These are phyloP conservation scores for Cervus canadensis DNA, from an alignment of 2,113 vertebrate species.

Conservation along the genomic window DNA sequence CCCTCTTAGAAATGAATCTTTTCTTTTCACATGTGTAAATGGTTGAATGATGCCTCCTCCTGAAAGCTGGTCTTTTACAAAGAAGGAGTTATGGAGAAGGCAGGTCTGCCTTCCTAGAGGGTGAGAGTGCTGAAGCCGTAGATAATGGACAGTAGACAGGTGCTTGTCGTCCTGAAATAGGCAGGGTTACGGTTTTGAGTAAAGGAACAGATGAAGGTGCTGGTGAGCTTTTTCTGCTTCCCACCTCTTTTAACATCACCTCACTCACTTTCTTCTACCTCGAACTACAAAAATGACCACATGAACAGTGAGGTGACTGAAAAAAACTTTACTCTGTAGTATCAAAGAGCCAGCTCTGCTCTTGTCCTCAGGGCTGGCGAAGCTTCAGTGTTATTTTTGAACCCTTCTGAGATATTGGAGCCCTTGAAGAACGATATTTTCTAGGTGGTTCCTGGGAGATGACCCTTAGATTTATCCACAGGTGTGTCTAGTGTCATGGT, in stretches of 20 bases:
- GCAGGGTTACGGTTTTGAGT: background rate
- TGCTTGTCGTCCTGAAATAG: constrained; percentile 29
- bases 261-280: background rate
- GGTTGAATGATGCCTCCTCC: background rate
- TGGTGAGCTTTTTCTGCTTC: background rate
- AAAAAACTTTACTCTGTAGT: constrained; percentile 26
- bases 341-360: background rate
- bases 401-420: constrained; percentile 16
- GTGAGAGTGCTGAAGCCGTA: background rate
- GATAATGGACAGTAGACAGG: background rate
- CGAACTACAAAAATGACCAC: background rate
- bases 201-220: constrained; percentile 3
- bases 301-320: constrained; percentile 13
- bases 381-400: constrained; percentile 41
- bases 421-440: background rate
- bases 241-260: background rate
- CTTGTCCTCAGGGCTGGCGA: background rate
- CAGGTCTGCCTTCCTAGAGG: background rate
- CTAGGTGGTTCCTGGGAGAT: background rate
- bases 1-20: background rate
- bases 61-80: background rate
- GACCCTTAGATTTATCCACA: background rate
- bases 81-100: background rate
- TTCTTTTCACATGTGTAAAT: background rate
- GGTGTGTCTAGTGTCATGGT: background rate